Conservation (phyloP, 2,888 invertebrate genomes). For the Dasysyrphus albostriatus region DNA sequence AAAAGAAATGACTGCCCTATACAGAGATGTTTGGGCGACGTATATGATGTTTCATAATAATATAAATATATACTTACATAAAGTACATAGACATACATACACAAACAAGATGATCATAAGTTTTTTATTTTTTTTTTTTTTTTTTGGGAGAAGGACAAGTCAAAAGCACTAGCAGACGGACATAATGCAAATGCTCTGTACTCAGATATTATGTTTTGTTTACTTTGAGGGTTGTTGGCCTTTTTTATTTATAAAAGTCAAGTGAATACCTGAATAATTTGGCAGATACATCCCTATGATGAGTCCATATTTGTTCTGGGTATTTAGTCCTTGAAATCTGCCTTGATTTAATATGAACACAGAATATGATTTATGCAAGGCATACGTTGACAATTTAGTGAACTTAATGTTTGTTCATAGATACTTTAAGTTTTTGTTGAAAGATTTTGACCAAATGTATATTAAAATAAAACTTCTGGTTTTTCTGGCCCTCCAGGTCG, state of each 20-base stretch:
- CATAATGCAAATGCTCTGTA: conserved; percentile 31
- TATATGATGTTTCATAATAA: conserved; percentile 69
- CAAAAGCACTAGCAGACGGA: not conserved
- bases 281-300: not conserved
- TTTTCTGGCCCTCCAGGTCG: no score
- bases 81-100: no score
- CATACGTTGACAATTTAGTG: no score
- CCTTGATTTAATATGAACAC: not conserved
- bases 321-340: not conserved
- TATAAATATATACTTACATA: conserved; percentile 49
- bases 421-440: no score
- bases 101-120: conserved; percentile 30
- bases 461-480: no score
- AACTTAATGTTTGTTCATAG: no score
- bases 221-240: conserved; percentile 40
- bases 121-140: not conserved
- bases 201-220: conserved; percentile 20
- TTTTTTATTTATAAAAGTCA: conserved; percentile 32
- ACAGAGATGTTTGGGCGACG: not conserved
- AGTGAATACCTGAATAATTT: conserved; percentile 24
- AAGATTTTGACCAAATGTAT: no score
- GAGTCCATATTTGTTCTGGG: not conserved
- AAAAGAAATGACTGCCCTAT: conserved; percentile 52
- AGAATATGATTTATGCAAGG: not conserved
- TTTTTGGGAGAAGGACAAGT: not conserved